Conservation (phyloP, 2,113 vertebrate genomes). For the Ceratotherium simum region DNA sequence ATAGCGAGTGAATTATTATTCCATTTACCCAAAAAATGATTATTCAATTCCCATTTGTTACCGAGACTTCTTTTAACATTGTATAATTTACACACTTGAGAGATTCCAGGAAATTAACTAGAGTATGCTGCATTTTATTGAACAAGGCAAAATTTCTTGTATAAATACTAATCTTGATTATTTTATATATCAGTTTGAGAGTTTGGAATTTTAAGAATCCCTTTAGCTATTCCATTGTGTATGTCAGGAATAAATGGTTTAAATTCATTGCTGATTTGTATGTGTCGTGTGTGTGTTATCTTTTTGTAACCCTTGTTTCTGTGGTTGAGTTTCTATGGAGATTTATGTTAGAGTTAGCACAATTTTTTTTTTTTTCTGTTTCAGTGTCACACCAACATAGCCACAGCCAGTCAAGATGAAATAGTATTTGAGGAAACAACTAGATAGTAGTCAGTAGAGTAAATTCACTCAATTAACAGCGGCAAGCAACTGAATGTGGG, state of each 20-base stretch:
- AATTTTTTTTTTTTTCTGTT: background rate
- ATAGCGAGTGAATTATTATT: constrained; percentile 75
- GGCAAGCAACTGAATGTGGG: background rate
- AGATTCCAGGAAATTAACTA: constrained; percentile 25
- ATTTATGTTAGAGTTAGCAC: background rate
- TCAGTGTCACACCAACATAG: background rate
- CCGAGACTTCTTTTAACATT: constrained; percentile 46
- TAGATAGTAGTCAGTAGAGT: background rate
- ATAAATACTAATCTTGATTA: constrained; percentile 7
- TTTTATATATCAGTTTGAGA: background rate
- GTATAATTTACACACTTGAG: constrained; percentile 45
- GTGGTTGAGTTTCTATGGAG: background rate
- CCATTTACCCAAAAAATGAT: constrained; percentile 66
- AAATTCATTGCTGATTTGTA: background rate
- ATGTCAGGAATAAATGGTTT: background rate
- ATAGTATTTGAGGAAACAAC: background rate
- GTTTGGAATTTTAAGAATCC: constrained; percentile 9
- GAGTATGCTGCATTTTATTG: background rate
- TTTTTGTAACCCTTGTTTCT: background rate
- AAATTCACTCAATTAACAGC: background rate
- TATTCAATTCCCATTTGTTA: constrained; percentile 46
- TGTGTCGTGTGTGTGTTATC: background rate
- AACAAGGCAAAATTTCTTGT: constrained; percentile 43
- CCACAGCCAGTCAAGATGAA: background rate
- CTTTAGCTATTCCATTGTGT: background rate